phyloP scores from a whole-genome alignment of 2,113 vertebrate genomes.

The Odontesthes bonariensis region DNA sequence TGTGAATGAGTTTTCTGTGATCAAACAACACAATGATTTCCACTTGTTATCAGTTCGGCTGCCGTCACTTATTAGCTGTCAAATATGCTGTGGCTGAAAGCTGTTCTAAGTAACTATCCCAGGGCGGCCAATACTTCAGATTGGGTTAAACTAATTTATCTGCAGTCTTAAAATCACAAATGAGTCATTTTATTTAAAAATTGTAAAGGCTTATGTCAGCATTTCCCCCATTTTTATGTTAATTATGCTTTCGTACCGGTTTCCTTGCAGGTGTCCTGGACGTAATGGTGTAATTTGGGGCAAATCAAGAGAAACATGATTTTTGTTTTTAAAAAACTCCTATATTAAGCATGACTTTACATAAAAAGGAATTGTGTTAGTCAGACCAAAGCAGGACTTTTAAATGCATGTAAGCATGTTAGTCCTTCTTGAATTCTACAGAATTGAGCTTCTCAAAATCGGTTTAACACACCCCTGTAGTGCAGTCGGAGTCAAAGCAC shows the following conservation, averaged over 20 bases:
- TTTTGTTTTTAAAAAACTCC: not conserved
- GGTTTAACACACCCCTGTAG: too few species aligned
- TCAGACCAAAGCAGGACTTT: too few species aligned
- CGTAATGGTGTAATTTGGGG: constrained; percentile 15
- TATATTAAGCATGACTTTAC: not conserved
- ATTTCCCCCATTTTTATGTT: not conserved
- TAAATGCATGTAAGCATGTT: too few species aligned
- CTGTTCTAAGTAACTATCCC: too few species aligned
- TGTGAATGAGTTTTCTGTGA: constrained; percentile 11
- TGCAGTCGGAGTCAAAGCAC: too few species aligned
- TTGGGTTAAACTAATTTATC: not conserved
- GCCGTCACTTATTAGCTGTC: constrained; percentile 3
- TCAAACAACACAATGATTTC: too few species aligned
- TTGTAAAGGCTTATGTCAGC: not conserved
- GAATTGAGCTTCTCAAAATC: too few species aligned
- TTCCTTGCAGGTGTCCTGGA: constrained; percentile 9
- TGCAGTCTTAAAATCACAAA: constrained; percentile 8
- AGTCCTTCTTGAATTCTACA: too few species aligned
- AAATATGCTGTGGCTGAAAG: not conserved
- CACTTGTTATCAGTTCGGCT: too few species aligned
- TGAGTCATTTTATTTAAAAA: not conserved
- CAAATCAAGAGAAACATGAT: constrained; percentile 10
- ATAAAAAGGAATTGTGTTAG: too few species aligned
- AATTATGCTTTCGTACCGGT: not conserved
- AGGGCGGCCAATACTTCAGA: constrained; percentile 10